Evolutionary conservation across 2,888 invertebrate genomes (phyloP), one percentile per base, ranked within the genome.

Genomic region (Laspeyria flexula): DNA sequence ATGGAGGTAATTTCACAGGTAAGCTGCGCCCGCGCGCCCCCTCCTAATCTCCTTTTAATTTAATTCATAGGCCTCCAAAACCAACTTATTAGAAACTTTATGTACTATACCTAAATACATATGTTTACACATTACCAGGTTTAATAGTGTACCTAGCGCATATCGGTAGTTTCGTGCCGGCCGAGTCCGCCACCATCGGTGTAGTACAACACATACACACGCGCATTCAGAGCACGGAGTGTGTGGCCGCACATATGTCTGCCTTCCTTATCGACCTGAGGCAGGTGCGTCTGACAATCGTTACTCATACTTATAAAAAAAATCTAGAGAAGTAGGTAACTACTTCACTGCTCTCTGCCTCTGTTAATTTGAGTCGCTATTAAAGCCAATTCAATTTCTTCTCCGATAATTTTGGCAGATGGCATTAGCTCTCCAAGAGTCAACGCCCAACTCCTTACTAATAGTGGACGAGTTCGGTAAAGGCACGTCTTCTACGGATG

Each of bases 141-240:
- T 79, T 98, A 43, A 95, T 97, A 64, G 95, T 96, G 1, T 98
- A 95, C 83, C 90, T 99, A 90, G 96, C 97, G 0, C 98, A 98
- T 77, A 94, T 98, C 52, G 99, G 99, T 16, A 96, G 96, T 71
- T 98, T 95, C 86, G 96, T 99, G 5, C 98, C 99, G 0, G 98
- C 97, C 0, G 93, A 94, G 51, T 81, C 83, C 0, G 97, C 97
- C 0, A 93, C 91, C 0, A 94, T 99, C 11, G 95, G 96, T 10
- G 75, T 96, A 1, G 82, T 97, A 18, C 94, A 95, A 59, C 94
- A 95, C 71, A 95, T 99, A 30, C 94, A 95, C 82, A 95, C 96
- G 0, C 93, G 97, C 47, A 94, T 98, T 55, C 95, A 96, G 61
- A 94, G 95, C 6, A 90, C 94, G 0, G 98, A 98, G 81, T 96